These are phyloP conservation scores for Anastrepha ludens DNA, from an alignment of 1,140 invertebrate genomes.

Conservation along the genomic window DNA sequence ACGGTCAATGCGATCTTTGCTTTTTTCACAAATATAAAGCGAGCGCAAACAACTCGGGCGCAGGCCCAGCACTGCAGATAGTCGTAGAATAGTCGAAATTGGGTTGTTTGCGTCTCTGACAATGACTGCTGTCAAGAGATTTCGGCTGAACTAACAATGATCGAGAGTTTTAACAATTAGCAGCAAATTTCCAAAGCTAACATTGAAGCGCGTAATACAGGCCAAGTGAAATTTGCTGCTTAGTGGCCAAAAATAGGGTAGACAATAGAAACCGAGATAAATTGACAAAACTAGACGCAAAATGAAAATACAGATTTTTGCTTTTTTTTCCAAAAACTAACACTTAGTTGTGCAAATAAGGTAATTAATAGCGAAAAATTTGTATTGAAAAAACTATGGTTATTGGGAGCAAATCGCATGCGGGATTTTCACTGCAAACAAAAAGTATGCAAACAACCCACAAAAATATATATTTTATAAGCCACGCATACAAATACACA, in stretches of 20 bases:
- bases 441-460: neutral
- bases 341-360: constrained; percentile 7
- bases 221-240: neutral
- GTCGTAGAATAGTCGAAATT: neutral
- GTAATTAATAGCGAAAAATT: neutral
- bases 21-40: neutral
- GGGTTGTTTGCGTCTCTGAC: neutral
- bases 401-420: too few relatives aligned
- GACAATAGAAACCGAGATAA: neutral
- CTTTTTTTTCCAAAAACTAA: neutral
- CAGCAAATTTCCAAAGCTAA: constrained; percentile 14
- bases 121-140: neutral
- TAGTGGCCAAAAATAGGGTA: neutral
- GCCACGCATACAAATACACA: too few relatives aligned
- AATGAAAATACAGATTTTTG: neutral
- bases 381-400: neutral
- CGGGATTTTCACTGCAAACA: neutral
- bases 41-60: neutral
- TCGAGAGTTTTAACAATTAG: neutral
- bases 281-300: neutral
- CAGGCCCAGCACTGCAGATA: too few relatives aligned
- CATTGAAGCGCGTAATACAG: neutral
- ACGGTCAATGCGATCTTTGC: neutral
- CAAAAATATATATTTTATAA: neutral
- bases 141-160: neutral